A percentile compares a stretch with the other conserved stretches of the same genome.
Conservation (phyloP, 2,113 vertebrate species). For the Chrysochloris asiatica region DNA sequence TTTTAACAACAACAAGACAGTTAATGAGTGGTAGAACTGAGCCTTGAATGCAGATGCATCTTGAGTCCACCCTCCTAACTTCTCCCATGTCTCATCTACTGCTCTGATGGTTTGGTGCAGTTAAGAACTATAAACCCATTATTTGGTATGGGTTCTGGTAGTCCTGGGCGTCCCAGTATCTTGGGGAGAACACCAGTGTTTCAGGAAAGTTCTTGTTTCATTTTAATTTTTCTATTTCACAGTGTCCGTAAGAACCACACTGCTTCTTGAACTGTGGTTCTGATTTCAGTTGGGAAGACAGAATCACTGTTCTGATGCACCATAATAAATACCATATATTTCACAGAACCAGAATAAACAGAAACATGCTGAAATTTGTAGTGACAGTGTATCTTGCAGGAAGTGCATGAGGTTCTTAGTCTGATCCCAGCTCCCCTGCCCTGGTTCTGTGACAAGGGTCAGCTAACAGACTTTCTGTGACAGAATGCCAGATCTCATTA, state of each 20-base stretch:
- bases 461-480: background rate
- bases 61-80: accelerated
- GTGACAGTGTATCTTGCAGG: background rate
- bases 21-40: accelerated
- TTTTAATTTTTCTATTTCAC: background rate
- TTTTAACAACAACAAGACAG: too few relatives aligned
- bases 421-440: background rate
- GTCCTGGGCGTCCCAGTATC: too few relatives aligned
- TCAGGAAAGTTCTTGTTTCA: background rate
- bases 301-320: background rate
- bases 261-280: background rate
- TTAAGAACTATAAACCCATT: background rate
- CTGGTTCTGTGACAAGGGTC: background rate
- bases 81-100: background rate
- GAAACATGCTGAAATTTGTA: too few relatives aligned
- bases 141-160: too few relatives aligned
- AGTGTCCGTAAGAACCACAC: background rate
- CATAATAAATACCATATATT: background rate
- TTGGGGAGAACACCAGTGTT: background rate
- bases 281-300: background rate
- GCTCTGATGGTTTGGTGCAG: background rate
- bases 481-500: background rate
- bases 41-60: background rate
- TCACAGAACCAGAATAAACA: background rate
- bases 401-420: background rate